Conservation (phyloP, 2,888 invertebrate genomes). For the Epistrophella euchroma region DNA sequence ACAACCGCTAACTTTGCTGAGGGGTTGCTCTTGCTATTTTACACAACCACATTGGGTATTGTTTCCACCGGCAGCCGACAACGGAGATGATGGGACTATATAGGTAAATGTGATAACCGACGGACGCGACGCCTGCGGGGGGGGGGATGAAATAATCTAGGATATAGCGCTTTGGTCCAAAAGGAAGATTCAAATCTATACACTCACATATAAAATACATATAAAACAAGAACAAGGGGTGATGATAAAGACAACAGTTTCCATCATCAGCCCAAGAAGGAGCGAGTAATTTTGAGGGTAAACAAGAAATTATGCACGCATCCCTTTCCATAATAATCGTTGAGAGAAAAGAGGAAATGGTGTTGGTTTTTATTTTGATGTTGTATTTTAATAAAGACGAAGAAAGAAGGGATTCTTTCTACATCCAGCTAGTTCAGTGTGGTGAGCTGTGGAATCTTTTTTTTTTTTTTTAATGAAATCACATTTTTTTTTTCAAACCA, state of each 20-base stretch:
- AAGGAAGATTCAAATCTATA: slow-evolving; percentile 24
- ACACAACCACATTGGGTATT: slow-evolving; percentile 63
- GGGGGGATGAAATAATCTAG: slow-evolving; percentile 55
- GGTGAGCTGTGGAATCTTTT: slow-evolving; percentile 39
- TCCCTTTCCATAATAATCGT: slow-evolving; percentile 37
- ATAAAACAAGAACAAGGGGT: slow-evolving; percentile 27
- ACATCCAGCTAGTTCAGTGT: slow-evolving; percentile 13
- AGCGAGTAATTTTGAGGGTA: slow-evolving; percentile 76
- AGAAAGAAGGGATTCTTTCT: slow-evolving; percentile 11
- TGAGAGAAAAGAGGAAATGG: slow-evolving; percentile 23
- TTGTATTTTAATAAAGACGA: slow-evolving; percentile 30
- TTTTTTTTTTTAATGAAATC: slow-evolving; percentile 68
- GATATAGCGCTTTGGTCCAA: slow-evolving; percentile 48
- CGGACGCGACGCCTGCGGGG: too few species aligned
- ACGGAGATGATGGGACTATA: background rate
- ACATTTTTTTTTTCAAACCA: slow-evolving; percentile 26
- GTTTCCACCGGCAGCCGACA: slow-evolving; percentile 21
- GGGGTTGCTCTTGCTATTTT: slow-evolving; percentile 68
- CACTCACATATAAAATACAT: background rate
- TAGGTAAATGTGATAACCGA: background rate
- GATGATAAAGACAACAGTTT: slow-evolving; percentile 71
- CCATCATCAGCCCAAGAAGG: slow-evolving; percentile 57
- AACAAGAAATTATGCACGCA: slow-evolving; percentile 76
- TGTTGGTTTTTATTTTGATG: slow-evolving; percentile 36
- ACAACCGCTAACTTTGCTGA: slow-evolving; percentile 83